Percentiles rank a stretch among this genome's conserved stretches.
Evolutionary conservation across 2,797 vertebrate genomes (phyloP).

Genomic region (Xyrichtys novacula): DNA sequence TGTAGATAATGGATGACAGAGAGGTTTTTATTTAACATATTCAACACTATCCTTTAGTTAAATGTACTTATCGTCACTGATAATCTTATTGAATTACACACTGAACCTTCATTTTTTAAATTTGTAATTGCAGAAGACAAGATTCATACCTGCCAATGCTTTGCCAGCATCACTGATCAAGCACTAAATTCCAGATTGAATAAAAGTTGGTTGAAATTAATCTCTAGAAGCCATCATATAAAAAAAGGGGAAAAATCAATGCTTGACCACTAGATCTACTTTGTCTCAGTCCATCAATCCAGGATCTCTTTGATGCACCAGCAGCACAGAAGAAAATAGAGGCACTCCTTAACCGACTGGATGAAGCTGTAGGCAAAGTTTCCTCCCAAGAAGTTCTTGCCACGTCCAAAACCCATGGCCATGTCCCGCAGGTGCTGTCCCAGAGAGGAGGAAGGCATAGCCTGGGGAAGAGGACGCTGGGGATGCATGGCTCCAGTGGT

Average conservation of each 20-base stretch:
- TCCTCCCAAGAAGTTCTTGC: conserved; percentile 79
- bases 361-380: conserved; percentile 83
- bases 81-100: too few relatives aligned
- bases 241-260: conserved; percentile 61
- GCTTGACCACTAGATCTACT: conserved; percentile 48
- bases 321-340: conserved; percentile 93
- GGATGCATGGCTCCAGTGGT: conserved; percentile 74
- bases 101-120: background rate
- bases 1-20: conserved; percentile 51
- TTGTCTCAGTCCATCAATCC: conserved; percentile 80
- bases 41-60: too few relatives aligned
- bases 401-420: conserved; percentile 78
- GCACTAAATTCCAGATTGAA: conserved; percentile 53
- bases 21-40: background rate
- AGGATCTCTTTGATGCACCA: conserved; percentile 94
- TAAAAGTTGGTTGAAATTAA: conserved; percentile 53
- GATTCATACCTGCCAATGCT: conserved; percentile 61
- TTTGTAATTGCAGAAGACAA: conserved; percentile 27
- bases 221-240: conserved; percentile 33
- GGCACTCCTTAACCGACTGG: conserved; percentile 86
- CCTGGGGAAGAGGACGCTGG: conserved; percentile 81
- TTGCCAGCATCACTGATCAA: conserved; percentile 43
- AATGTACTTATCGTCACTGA: too few relatives aligned
- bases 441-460: conserved; percentile 81
- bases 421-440: conserved; percentile 77